These are phyloP conservation scores for Leucosticte australis DNA, from an alignment of 2,113 vertebrate genomes.

Conservation along the genomic window DNA sequence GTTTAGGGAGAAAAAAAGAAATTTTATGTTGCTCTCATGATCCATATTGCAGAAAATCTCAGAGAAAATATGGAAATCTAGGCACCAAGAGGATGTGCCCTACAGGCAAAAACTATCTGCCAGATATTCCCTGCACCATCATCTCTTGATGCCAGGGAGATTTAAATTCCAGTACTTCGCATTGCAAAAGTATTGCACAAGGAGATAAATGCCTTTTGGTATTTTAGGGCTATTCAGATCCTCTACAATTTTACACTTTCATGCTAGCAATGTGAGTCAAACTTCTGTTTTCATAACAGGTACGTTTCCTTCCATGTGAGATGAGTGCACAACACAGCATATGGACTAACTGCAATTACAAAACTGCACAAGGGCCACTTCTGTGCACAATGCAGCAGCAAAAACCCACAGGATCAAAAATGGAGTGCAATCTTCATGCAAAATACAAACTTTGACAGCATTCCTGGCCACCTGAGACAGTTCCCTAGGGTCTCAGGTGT, in stretches of 20 bases:
- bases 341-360: neutral
- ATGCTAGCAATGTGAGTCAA: neutral
- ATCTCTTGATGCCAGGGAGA: neutral
- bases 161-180: neutral
- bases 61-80: neutral
- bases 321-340: neutral
- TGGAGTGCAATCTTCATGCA: neutral
- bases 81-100: neutral
- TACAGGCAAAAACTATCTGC: neutral
- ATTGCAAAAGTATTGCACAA: neutral
- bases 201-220: neutral
- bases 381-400: neutral
- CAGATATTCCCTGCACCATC: neutral
- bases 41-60: neutral
- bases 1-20: neutral
- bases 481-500: neutral
- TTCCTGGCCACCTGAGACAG: neutral
- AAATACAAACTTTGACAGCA: neutral
- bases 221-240: rapidly evolving
- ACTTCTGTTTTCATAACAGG: neutral
- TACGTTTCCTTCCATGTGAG: neutral
- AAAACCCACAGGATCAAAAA: neutral
- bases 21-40: neutral
- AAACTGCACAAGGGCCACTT: neutral
- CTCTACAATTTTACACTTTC: neutral